Percentiles rank a stretch among this genome's conserved stretches.
These are phyloP conservation scores for Pandemis cinnamomeana DNA, from an alignment of 2,888 invertebrate species.

Conservation along the genomic window DNA sequence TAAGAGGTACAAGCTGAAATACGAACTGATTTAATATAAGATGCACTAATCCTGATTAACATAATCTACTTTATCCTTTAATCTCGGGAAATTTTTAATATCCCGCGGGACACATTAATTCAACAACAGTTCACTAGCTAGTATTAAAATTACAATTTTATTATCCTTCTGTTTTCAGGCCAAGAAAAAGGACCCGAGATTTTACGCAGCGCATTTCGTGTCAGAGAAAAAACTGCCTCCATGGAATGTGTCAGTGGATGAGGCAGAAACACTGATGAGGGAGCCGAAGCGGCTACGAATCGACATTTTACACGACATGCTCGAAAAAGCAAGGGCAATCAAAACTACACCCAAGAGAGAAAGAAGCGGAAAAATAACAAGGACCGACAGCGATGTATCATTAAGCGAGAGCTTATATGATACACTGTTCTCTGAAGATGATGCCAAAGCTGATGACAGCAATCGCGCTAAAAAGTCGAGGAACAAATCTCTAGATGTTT, in stretches of 20 bases:
- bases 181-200: slow-evolving; percentile 82
- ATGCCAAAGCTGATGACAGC: slow-evolving; percentile 62
- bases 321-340: slow-evolving; percentile 55
- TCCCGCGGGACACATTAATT: no score
- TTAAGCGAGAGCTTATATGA: slow-evolving; percentile 79
- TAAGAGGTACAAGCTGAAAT: no score
- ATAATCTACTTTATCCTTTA: no score
- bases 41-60: no score
- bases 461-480: slow-evolving; percentile 61
- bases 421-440: slow-evolving; percentile 75
- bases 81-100: no score
- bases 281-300: slow-evolving; percentile 85
- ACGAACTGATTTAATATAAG: no score
- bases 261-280: slow-evolving; percentile 87
- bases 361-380: slow-evolving; percentile 65
- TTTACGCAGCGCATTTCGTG: slow-evolving; percentile 80
- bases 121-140: no score
- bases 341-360: slow-evolving; percentile 60
- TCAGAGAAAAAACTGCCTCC: slow-evolving; percentile 82
- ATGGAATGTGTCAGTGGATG: slow-evolving; percentile 90
- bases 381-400: slow-evolving; percentile 76
- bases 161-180: slow-evolving; percentile 55
- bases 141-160: background rate
- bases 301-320: slow-evolving; percentile 76
- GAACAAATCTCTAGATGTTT: slow-evolving; percentile 73